Percentiles rank a stretch among this genome's conserved stretches.
These are phyloP conservation scores for Neotoma lepida DNA, from an alignment of 2,113 vertebrate genomes.

Conservation along the genomic window DNA sequence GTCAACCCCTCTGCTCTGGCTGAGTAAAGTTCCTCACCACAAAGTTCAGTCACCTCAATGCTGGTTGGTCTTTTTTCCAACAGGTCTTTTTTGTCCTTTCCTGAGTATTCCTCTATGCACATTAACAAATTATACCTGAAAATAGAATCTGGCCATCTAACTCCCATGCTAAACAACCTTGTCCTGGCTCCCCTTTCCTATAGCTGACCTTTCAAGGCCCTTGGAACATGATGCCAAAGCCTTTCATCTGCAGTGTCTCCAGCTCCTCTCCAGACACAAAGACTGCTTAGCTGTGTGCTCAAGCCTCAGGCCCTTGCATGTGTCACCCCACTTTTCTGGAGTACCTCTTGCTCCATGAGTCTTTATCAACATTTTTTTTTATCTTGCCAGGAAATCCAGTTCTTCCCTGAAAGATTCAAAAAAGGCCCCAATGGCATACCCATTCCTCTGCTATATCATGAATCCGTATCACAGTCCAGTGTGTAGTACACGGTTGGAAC, in stretches of 20 bases:
- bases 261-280: neutral
- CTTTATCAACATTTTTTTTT: neutral
- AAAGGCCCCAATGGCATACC: rapidly evolving
- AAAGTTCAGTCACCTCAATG: neutral
- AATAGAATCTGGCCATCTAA: neutral
- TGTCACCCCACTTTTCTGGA: neutral
- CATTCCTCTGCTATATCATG: too few species aligned
- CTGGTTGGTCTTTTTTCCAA: neutral
- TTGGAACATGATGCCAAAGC: neutral
- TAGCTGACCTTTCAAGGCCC: neutral
- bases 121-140: neutral
- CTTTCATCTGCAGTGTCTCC: neutral
- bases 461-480: neutral
- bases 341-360: neutral
- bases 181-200: neutral
- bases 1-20: neutral
- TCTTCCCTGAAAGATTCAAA: neutral
- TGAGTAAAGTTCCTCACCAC: neutral
- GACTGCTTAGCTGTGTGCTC: neutral
- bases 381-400: neutral
- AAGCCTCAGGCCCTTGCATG: neutral
- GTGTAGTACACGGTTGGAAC: neutral
- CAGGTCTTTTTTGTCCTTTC: neutral
- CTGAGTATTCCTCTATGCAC: neutral
- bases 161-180: neutral